These are phyloP conservation scores for Sminthopsis crassicaudata DNA, from an alignment of 2,113 vertebrate species.

Conservation along the genomic window DNA sequence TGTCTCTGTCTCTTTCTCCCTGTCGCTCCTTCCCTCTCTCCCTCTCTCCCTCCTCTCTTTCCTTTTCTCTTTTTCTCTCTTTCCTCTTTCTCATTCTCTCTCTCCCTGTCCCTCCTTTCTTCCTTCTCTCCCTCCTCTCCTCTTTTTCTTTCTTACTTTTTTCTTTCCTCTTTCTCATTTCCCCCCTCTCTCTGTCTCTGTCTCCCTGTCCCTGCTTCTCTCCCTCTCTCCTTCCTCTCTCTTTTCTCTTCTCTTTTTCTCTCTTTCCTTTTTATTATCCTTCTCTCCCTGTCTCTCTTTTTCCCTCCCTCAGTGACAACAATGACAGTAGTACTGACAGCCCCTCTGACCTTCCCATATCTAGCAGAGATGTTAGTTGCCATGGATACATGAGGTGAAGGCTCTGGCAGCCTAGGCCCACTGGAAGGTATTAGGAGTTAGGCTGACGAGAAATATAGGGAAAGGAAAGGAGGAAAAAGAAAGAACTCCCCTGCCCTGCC, in stretches of 20 bases:
- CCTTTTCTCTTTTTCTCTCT: no score
- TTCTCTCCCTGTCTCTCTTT: not conserved
- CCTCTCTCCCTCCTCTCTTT: no score
- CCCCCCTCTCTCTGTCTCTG: not conserved
- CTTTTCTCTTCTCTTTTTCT: no score
- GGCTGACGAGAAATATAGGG: not conserved
- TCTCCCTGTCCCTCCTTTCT: no score
- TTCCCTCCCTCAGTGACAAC: not conserved
- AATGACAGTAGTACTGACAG: not conserved
- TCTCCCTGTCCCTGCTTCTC: not conserved
- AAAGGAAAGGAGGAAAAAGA: not conserved
- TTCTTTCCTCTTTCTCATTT: not conserved
- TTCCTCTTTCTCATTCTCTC: no score
- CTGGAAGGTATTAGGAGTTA: constrained; percentile 3
- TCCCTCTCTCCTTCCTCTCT: not conserved
- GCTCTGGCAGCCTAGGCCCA: not conserved
- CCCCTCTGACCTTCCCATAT: not conserved
- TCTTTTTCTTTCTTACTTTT: not conserved
- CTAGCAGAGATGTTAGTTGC: constrained; percentile 19
- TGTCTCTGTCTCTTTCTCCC: not conserved
- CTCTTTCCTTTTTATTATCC: constrained; percentile 7
- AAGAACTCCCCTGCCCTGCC: constrained; percentile 6
- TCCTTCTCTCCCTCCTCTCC: not conserved
- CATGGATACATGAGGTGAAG: constrained; percentile 48
- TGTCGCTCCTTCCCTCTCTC: no score